phyloP scores from a whole-genome alignment of 2,888 invertebrate genomes.

The Loripinus fragilis region DNA sequence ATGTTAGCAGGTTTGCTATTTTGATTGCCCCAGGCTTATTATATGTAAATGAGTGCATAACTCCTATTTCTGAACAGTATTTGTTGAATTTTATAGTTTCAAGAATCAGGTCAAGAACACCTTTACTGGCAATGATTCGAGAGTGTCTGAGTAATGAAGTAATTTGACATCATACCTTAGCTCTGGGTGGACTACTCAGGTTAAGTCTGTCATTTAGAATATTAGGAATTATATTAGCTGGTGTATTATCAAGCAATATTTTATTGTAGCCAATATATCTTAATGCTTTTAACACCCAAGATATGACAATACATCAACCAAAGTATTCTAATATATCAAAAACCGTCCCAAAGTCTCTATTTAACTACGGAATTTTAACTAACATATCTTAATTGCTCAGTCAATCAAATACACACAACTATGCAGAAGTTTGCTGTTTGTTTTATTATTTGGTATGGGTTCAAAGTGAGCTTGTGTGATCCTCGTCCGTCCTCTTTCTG shows the following conservation, averaged over 20 bases:
- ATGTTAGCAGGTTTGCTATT: constrained; percentile 1
- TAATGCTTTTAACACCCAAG: constrained; percentile 16
- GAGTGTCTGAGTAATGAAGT: too few relatives aligned
- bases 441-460: too few relatives aligned
- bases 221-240: too few relatives aligned
- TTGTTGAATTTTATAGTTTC: background rate
- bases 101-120: background rate
- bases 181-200: too few relatives aligned
- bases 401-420: too few relatives aligned
- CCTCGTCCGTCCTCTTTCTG: too few relatives aligned
- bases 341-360: background rate
- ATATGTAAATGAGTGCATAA: background rate
- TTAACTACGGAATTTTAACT: background rate
- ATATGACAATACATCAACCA: constrained; percentile 1
- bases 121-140: too few relatives aligned
- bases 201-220: too few relatives aligned
- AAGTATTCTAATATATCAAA: constrained; percentile 4
- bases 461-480: too few relatives aligned
- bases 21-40: constrained; percentile 2
- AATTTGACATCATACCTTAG: too few relatives aligned
- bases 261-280: background rate
- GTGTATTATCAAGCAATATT: background rate
- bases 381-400: background rate
- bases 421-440: too few relatives aligned
- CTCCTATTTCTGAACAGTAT: too few relatives aligned